phyloP scores from a whole-genome alignment of 2,797 vertebrate genomes.

The Hemibagrus guttatus region DNA sequence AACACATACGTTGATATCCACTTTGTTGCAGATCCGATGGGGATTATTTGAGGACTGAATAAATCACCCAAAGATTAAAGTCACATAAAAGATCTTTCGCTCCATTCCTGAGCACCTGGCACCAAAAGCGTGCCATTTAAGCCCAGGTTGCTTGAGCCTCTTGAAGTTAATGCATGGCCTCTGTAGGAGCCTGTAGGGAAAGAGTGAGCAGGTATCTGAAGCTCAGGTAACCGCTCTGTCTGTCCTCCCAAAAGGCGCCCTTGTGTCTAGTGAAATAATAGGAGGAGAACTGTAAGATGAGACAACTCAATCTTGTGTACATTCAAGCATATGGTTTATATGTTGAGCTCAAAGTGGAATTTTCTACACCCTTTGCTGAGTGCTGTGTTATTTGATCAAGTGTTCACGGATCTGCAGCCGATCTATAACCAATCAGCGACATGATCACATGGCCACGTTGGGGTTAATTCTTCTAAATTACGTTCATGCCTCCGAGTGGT shows the following conservation, averaged over 20 bases:
- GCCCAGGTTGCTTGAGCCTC: constrained; percentile 13
- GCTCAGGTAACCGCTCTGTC: constrained; percentile 45
- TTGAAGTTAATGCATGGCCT: constrained; percentile 50
- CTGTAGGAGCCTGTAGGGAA: constrained; percentile 30
- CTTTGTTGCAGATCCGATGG: neutral
- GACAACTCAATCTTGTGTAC: neutral
- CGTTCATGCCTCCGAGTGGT: neutral
- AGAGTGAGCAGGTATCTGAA: constrained; percentile 18
- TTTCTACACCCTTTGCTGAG: neutral
- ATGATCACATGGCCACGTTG: neutral
- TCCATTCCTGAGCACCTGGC: constrained; percentile 33
- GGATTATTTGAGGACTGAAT: neutral
- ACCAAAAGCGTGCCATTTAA: constrained; percentile 29
- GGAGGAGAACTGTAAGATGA: constrained; percentile 33
- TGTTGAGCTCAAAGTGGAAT: neutral
- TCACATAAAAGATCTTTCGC: constrained; percentile 26
- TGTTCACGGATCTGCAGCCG: neutral
- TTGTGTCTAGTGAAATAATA: constrained; percentile 41
- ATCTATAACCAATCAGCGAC: neutral
- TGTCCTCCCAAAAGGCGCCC: constrained; percentile 40
- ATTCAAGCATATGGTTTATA: constrained; percentile 3
- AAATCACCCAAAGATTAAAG: neutral
- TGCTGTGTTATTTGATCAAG: neutral
- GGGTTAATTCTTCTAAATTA: neutral
- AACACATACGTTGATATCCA: neutral